phyloP scores from a whole-genome alignment of 2,113 vertebrate genomes.

The Rhinopithecus roxellana region DNA sequence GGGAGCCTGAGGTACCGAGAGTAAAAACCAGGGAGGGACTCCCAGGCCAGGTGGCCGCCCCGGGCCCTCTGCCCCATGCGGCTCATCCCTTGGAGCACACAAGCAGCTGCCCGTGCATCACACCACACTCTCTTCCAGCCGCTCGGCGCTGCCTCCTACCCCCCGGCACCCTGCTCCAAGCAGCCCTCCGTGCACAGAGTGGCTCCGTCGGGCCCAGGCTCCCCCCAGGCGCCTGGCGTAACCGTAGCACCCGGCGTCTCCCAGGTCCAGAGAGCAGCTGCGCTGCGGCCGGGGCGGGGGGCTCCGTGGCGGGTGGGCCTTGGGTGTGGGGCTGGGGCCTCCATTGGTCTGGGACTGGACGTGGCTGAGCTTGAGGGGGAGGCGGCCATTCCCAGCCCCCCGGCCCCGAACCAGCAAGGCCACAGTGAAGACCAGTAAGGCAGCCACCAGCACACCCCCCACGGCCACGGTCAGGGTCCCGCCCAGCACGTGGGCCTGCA shows the following conservation, averaged over 20 bases:
- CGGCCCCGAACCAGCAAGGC: slow-evolving; percentile 93
- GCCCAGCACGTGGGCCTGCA: slow-evolving; percentile 93
- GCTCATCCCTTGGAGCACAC: neutral
- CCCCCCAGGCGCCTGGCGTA: slow-evolving; percentile 92
- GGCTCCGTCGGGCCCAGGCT: slow-evolving; percentile 92
- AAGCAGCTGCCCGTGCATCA: slow-evolving; percentile 69
- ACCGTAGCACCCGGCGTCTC: slow-evolving; percentile 84
- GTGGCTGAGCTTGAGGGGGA: slow-evolving; percentile 85
- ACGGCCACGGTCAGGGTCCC: slow-evolving; percentile 93
- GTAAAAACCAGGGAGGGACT: neutral
- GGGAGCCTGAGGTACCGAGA: slow-evolving; percentile 73
- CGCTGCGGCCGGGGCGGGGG: slow-evolving; percentile 83
- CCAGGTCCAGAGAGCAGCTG: slow-evolving; percentile 92
- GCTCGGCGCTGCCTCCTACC: slow-evolving; percentile 74
- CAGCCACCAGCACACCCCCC: slow-evolving; percentile 92
- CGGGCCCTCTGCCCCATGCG: neutral
- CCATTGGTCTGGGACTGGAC: slow-evolving; percentile 92
- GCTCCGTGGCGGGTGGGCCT: slow-evolving; percentile 79
- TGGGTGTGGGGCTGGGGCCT: slow-evolving; percentile 85
- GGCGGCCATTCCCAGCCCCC: slow-evolving; percentile 84
- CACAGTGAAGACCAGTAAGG: slow-evolving; percentile 93
- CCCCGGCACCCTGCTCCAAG: slow-evolving; percentile 83
- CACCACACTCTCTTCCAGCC: slow-evolving; percentile 93
- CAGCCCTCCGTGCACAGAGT: slow-evolving; percentile 92
- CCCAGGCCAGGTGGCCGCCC: neutral